phyloP scores from a whole-genome alignment of 2,113 vertebrate genomes.

The Rhipidura dahli region DNA sequence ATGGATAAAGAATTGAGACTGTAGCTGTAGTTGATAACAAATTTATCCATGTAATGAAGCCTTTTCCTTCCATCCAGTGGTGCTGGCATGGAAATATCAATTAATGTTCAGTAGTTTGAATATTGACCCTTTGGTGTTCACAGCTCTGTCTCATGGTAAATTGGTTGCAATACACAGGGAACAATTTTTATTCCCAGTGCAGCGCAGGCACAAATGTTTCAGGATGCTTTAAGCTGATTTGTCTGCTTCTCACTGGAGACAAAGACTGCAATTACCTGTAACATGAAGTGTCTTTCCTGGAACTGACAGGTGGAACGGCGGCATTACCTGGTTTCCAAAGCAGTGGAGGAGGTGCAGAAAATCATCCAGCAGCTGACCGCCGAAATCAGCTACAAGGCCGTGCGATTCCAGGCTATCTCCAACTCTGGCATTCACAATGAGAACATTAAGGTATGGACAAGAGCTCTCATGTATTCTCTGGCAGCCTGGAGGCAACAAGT shows the following conservation, averaged over 20 bases:
- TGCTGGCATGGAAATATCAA: background rate
- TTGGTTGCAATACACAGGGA: background rate
- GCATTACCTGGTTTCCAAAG: conserved; percentile 69
- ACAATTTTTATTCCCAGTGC: background rate
- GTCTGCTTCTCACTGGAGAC: background rate
- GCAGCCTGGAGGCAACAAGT: background rate
- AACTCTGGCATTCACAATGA: conserved; percentile 77
- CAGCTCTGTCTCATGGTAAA: background rate
- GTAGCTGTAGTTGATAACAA: background rate
- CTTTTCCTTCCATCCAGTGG: background rate
- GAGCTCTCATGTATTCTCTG: background rate
- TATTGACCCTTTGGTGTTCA: background rate
- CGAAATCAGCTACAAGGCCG: conserved; percentile 79
- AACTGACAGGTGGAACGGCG: conserved; percentile 72
- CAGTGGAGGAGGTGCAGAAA: conserved; percentile 79
- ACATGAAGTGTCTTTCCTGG: background rate
- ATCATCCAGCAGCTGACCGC: conserved; percentile 73
- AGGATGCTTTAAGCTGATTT: background rate
- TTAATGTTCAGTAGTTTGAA: background rate
- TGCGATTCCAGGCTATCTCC: conserved; percentile 79
- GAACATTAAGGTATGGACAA: conserved; percentile 73
- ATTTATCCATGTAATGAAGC: background rate
- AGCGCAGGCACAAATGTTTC: background rate
- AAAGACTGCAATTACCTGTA: background rate
- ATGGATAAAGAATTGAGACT: background rate